Evolutionary conservation across 2,888 invertebrate genomes (phyloP).

Genomic region (Melanchra persicariae): DNA sequence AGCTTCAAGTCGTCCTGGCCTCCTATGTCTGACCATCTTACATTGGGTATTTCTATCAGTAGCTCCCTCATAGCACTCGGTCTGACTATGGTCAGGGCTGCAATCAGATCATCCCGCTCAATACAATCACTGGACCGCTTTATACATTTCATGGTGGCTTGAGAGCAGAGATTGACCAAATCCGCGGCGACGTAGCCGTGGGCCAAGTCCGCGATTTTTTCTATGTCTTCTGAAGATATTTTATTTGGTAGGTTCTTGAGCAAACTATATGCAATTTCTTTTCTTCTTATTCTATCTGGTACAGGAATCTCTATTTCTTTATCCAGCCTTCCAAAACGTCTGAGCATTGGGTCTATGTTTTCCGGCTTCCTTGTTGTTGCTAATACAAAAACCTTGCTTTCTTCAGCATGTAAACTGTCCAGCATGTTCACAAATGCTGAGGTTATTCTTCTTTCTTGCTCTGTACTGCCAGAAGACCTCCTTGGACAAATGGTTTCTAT

Average conservation of each 20-base stretch:
- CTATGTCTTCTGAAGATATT: slow-evolving; percentile 90
- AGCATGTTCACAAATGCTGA: slow-evolving; percentile 91
- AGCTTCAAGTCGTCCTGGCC: slow-evolving; percentile 96
- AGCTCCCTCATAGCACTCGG: slow-evolving; percentile 98
- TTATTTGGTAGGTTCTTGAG: slow-evolving; percentile 90
- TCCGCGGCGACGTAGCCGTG: slow-evolving; percentile 98
- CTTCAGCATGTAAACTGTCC: slow-evolving; percentile 91
- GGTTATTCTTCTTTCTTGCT: slow-evolving; percentile 94
- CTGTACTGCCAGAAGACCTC: slow-evolving; percentile 90
- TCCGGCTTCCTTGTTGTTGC: slow-evolving; percentile 95
- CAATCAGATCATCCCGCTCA: slow-evolving; percentile 90
- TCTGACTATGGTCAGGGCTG: slow-evolving; percentile 93
- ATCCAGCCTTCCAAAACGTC: slow-evolving; percentile 95
- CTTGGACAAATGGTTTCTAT: slow-evolving; percentile 95
- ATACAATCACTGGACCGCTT: slow-evolving; percentile 83
- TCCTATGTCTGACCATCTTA: slow-evolving; percentile 98
- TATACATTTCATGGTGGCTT: slow-evolving; percentile 92
- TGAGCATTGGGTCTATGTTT: slow-evolving; percentile 93
- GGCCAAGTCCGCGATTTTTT: slow-evolving; percentile 92
- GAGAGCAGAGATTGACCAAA: slow-evolving; percentile 94
- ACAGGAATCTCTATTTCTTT: slow-evolving; percentile 95
- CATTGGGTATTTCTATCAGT: slow-evolving; percentile 96
- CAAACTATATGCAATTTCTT: slow-evolving; percentile 93
- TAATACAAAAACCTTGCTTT: slow-evolving; percentile 92
- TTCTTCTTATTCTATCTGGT: slow-evolving; percentile 92